Percentiles rank a stretch among this genome's conserved stretches.
These are phyloP conservation scores for Xylocampa areola DNA, from an alignment of 2,888 invertebrate genomes.

Conservation along the genomic window DNA sequence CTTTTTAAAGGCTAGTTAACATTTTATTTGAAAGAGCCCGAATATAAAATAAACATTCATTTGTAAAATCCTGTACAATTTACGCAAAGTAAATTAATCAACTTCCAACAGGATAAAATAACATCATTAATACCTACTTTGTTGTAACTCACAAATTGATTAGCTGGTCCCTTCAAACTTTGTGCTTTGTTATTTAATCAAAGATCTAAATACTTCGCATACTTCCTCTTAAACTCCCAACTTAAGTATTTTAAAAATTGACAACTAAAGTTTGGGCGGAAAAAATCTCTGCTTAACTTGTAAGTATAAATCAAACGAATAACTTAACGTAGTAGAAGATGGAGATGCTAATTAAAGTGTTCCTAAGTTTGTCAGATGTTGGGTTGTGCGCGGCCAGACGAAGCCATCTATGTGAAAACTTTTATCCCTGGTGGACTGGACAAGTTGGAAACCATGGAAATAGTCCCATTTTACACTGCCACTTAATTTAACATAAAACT, in stretches of 20 bases:
- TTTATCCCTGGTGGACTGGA: slow-evolving; percentile 71
- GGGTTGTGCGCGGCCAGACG: slow-evolving; percentile 65
- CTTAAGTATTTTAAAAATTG: slow-evolving; percentile 52
- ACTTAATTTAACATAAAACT: slow-evolving; percentile 56
- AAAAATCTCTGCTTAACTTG: slow-evolving; percentile 31
- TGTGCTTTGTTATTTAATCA: slow-evolving; percentile 59
- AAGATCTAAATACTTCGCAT: slow-evolving; percentile 66
- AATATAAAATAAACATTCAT: slow-evolving; percentile 7
- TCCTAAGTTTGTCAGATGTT: slow-evolving; percentile 73
- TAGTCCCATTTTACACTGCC: slow-evolving; percentile 49
- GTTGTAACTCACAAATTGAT: slow-evolving; percentile 55
- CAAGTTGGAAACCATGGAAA: slow-evolving; percentile 69
- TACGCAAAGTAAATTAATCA: slow-evolving; percentile 49
- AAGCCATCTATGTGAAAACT: slow-evolving; percentile 71
- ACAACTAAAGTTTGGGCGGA: slow-evolving; percentile 31
- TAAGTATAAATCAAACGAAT: slow-evolving; percentile 45
- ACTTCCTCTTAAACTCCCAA: slow-evolving; percentile 54
- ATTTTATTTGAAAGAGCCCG: background rate
- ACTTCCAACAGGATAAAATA: slow-evolving; percentile 46
- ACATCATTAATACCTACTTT: slow-evolving; percentile 54
- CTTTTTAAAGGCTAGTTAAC: background rate
- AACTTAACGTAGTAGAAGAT: slow-evolving; percentile 27
- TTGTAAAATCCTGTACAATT: slow-evolving; percentile 12
- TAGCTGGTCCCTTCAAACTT: slow-evolving; percentile 53
- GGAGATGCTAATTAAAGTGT: slow-evolving; percentile 81